A percentile compares a stretch with the other conserved stretches of the same genome.
These are phyloP conservation scores for Drosophila sturtevanti DNA, from an alignment of 1,140 invertebrate genomes.

Conservation along the genomic window DNA sequence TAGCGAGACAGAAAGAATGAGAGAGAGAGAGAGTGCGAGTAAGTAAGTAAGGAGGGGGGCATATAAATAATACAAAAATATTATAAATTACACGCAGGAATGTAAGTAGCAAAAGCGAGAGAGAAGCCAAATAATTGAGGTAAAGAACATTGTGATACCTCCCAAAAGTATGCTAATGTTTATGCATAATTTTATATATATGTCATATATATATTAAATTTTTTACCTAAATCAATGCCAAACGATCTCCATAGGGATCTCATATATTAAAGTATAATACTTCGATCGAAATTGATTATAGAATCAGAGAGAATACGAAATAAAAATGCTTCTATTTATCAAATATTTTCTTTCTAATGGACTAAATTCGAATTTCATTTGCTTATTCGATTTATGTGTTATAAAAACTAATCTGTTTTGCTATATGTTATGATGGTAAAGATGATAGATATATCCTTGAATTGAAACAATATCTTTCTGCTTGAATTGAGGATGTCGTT, in stretches of 20 bases:
- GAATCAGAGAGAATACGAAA: no score
- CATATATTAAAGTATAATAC: no score
- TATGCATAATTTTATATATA: not conserved
- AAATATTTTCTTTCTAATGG: no score
- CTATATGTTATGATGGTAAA: not conserved
- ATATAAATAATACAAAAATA: slow-evolving; percentile 80
- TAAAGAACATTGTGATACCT: slow-evolving; percentile 31
- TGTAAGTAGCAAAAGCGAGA: slow-evolving; percentile 41
- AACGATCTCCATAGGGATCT: no score
- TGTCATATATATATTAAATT: not conserved
- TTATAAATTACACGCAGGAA: slow-evolving; percentile 76
- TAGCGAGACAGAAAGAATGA: not conserved
- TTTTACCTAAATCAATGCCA: no score
- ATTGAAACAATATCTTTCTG: not conserved
- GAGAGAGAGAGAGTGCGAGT: not conserved
- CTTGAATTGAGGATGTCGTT: not conserved
- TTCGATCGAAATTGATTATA: no score
- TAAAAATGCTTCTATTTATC: no score
- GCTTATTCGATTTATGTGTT: no score
- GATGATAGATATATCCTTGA: not conserved
- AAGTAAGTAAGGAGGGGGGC: slow-evolving; percentile 23
- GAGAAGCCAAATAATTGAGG: slow-evolving; percentile 30
- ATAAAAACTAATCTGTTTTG: no score
- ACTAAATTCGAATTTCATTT: no score
- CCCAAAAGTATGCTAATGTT: slow-evolving; percentile 27